phyloP scores from a whole-genome alignment of 2,113 vertebrate species.

The Tiliqua scincoides region DNA sequence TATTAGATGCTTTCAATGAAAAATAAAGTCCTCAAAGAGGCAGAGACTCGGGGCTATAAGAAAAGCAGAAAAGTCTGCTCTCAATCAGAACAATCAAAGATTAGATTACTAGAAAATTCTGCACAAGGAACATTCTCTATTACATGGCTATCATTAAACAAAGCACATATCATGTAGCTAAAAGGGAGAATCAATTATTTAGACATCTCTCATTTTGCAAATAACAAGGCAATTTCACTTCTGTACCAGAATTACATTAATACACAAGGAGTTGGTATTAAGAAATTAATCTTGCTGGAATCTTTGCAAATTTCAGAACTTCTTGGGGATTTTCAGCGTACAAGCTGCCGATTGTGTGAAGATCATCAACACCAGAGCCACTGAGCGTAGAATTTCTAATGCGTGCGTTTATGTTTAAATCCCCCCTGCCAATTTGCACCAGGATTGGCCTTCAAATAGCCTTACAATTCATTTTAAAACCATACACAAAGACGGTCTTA shows the following conservation, averaged over 20 bases:
- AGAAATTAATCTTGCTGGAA: neutral
- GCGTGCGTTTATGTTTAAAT: neutral
- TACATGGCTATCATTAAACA: constrained; percentile 25
- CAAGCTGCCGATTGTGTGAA: neutral
- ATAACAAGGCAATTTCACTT: constrained; percentile 16
- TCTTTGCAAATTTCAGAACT: constrained; percentile 9
- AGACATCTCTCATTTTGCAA: constrained; percentile 24
- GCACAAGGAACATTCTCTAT: constrained; percentile 6
- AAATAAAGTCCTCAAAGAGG: constrained; percentile 11
- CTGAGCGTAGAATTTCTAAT: neutral
- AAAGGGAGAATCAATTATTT: constrained; percentile 37
- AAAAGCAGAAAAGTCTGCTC: neutral
- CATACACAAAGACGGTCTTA: neutral
- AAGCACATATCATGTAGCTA: constrained; percentile 29
- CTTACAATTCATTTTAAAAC: neutral
- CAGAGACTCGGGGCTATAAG: neutral
- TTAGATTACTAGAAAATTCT: constrained; percentile 29
- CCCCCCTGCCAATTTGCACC: neutral
- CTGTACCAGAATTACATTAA: neutral
- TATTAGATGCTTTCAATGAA: constrained; percentile 19
- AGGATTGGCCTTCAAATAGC: neutral
- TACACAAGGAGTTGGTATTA: constrained; percentile 1
- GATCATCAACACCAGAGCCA: neutral
- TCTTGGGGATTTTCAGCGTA: neutral
- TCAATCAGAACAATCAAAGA: constrained; percentile 20